phyloP scores from a whole-genome alignment of 2,113 vertebrate species.

The Macquaria ambigua region DNA sequence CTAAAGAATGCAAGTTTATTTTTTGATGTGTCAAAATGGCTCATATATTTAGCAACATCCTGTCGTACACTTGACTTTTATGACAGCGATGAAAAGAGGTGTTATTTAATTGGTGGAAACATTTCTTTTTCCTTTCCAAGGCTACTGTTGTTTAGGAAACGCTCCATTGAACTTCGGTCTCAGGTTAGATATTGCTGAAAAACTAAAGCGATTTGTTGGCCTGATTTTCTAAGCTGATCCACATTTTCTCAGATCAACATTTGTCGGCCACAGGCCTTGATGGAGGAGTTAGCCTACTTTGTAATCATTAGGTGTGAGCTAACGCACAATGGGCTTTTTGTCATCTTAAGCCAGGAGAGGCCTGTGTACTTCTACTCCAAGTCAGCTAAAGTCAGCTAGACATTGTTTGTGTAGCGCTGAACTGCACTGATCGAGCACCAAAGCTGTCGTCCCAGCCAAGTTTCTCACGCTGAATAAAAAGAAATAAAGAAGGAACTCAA shows the following conservation, averaged over 20 bases:
- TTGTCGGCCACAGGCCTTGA: slow-evolving; percentile 60
- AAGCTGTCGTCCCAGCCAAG: slow-evolving; percentile 7
- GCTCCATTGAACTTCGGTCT: slow-evolving; percentile 47
- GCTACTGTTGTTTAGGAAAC: slow-evolving; percentile 24
- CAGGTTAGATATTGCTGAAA: slow-evolving; percentile 47
- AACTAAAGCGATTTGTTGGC: slow-evolving; percentile 62
- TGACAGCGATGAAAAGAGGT: neutral
- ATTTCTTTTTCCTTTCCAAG: slow-evolving; percentile 9
- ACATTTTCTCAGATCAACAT: slow-evolving; percentile 72
- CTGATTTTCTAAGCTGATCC: slow-evolving; percentile 68
- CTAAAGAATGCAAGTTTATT: neutral
- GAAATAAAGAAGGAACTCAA: slow-evolving; percentile 34
- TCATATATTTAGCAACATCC: neutral
- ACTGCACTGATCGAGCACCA: slow-evolving; percentile 2
- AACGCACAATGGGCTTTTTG: slow-evolving; percentile 68
- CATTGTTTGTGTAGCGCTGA: slow-evolving; percentile 51
- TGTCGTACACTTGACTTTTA: neutral
- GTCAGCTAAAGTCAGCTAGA: slow-evolving; percentile 43
- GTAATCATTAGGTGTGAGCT: slow-evolving; percentile 56
- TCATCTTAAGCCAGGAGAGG: slow-evolving; percentile 44
- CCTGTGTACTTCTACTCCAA: slow-evolving; percentile 21
- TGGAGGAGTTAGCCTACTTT: slow-evolving; percentile 71
- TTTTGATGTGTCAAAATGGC: neutral
- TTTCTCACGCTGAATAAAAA: slow-evolving; percentile 20
- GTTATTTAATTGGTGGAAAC: slow-evolving; percentile 18